These are phyloP conservation scores for Bombus huntii DNA, from an alignment of 1,140 invertebrate genomes.

Conservation along the genomic window DNA sequence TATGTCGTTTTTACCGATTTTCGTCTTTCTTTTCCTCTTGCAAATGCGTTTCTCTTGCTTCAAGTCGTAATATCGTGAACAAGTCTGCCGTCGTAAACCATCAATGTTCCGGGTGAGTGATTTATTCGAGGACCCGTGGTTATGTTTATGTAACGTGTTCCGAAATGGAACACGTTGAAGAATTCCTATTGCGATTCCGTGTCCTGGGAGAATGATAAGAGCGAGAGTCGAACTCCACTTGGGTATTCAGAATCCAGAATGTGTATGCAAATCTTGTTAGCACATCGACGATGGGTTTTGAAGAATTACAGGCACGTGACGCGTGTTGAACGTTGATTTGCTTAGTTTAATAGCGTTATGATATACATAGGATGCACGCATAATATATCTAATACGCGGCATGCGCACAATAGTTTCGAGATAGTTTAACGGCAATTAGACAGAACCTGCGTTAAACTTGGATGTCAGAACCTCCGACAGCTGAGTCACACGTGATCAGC, in stretches of 20 bases:
- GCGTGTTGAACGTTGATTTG: not conserved
- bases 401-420: not conserved
- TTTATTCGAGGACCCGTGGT: conserved; percentile 37
- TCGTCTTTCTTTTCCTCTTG: not conserved
- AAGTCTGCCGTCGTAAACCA: not conserved
- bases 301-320: not conserved
- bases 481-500: not conserved
- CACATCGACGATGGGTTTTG: not conserved
- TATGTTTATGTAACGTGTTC: conserved; percentile 16
- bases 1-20: not conserved
- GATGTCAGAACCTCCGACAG: not conserved
- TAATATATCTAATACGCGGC: not conserved
- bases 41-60: not conserved
- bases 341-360: not conserved
- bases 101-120: conserved; percentile 11
- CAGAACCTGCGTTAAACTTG: not conserved
- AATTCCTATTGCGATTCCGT: not conserved
- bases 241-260: not conserved
- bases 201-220: not conserved
- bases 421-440: not conserved
- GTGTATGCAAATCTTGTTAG: not conserved
- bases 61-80: conserved; percentile 23
- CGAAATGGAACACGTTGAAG: conserved; percentile 14
- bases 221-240: not conserved
- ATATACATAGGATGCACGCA: not conserved